Conservation (phyloP, 2,888 invertebrate genomes). For the Omphaloscelis lunosa region DNA sequence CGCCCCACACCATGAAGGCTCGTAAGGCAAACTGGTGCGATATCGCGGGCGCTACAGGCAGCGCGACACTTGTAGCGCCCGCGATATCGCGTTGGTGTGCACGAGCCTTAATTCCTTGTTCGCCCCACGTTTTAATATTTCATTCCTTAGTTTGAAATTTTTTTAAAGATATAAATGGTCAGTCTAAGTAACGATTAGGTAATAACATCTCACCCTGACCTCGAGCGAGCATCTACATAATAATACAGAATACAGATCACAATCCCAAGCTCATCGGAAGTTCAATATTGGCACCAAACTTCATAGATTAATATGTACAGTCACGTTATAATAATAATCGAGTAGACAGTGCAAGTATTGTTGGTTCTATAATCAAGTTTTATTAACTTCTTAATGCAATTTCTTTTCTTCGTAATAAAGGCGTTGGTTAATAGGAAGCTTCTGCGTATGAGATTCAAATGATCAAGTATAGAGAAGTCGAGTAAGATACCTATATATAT, state of each 20-base stretch:
- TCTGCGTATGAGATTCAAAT: background rate
- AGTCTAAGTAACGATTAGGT: conserved; percentile 11
- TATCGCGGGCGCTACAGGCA: too few relatives aligned
- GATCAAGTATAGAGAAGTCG: background rate
- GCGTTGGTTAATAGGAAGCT: background rate
- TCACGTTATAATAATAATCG: conserved; percentile 34
- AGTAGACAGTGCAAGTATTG: background rate
- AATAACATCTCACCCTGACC: conserved; percentile 39
- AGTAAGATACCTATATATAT: too few relatives aligned
- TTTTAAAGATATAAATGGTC: background rate
- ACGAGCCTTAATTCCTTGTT: background rate
- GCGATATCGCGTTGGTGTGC: too few relatives aligned
- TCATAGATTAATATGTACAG: conserved; percentile 25
- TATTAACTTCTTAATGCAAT: background rate
- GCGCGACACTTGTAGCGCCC: too few relatives aligned
- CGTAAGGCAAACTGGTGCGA: too few relatives aligned
- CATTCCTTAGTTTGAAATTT: background rate
- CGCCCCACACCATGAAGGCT: too few relatives aligned
- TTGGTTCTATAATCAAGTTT: background rate
- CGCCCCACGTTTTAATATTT: background rate
- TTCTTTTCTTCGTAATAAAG: background rate
- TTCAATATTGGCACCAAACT: conserved; percentile 48
- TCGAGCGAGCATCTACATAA: conserved; percentile 28
- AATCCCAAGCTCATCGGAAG: conserved; percentile 16
- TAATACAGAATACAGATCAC: conserved; percentile 39